Evolutionary conservation across 2,113 vertebrate genomes (phyloP), one percentile per base, ranked within the genome.

Genomic region (Microtus montanus): DNA sequence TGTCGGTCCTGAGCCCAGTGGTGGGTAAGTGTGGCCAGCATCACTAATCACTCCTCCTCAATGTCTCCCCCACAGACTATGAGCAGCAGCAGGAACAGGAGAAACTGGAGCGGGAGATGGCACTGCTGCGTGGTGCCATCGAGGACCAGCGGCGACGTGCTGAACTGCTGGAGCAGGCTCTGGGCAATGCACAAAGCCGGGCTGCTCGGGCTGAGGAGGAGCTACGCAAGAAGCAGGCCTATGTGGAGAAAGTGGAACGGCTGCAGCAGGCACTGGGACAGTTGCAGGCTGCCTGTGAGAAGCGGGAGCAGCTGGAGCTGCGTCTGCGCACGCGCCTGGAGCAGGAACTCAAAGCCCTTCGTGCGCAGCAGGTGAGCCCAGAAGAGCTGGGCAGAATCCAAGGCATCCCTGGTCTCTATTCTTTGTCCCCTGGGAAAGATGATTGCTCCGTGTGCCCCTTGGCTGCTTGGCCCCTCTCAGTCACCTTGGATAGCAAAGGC

Each of bases 281-380:
- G 98, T 99, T 99, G 96, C 99, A 99, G 98, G 99, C 99, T 0
- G 99, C 99, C 35, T 99, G 99, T 0, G 99, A 99, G 98, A 99
- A 99, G 98, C 98, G 99, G 4, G 99, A 99, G 95, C 98, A 98
- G 78, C 98, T 99, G 49, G 99, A 99, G 97, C 97, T 99, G 87
- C 98, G 99, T 49, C 98, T 99, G 84, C 99, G 99, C 38, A 99
- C 99, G 0, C 98, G 99, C 68, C 98, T 99, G 84, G 99, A 99
- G 98, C 99, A 99, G 98, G 99, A 99, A 88, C 98, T 99, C 97
- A 99, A 99, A 98, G 99, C 98, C 89, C 98, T 99, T 92, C 98
- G 99, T 73, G 98, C 99, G 3, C 99, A 99, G 89, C 99, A 99
- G 99, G 99, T 99, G 92, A 96, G 98, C 80, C 10, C 2, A 4